phyloP scores from a whole-genome alignment of 2,888 invertebrate species.

The Ennomos quercinarius region DNA sequence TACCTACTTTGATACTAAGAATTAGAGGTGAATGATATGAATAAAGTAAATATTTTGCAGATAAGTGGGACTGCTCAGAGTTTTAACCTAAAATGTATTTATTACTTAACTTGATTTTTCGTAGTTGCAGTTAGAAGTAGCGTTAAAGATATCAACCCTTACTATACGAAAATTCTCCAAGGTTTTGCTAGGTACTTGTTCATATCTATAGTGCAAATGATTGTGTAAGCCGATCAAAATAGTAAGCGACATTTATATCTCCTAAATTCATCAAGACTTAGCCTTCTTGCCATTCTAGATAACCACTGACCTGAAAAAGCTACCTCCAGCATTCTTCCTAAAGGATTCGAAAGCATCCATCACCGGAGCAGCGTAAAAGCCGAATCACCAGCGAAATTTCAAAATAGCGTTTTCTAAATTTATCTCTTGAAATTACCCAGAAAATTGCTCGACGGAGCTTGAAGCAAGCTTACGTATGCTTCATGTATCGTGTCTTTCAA shows the following conservation, averaged over 20 bases:
- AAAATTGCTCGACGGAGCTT: constrained; percentile 53
- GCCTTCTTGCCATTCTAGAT: constrained; percentile 16
- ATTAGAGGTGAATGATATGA: no score
- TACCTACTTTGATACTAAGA: no score
- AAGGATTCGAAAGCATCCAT: constrained; percentile 36
- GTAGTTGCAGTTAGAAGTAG: neutral
- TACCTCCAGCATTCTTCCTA: constrained; percentile 14
- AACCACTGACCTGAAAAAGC: constrained; percentile 19
- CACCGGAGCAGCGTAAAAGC: constrained; percentile 35
- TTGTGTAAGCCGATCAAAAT: constrained; percentile 7
- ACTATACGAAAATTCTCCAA: no score
- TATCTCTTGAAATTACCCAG: constrained; percentile 55
- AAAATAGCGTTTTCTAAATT: constrained; percentile 53
- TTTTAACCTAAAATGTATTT: no score
- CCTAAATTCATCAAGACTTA: constrained; percentile 17
- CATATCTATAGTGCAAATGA: no score
- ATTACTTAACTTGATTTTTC: neutral
- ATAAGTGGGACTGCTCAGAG: no score
- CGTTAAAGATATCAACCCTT: no score
- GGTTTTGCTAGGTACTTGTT: no score
- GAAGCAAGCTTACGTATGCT: constrained; percentile 47
- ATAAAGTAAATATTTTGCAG: no score
- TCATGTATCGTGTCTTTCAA: constrained; percentile 46
- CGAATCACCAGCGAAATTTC: constrained; percentile 46
- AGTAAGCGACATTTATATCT: constrained; percentile 8